Evolutionary conservation across 2,113 vertebrate genomes (phyloP).

Genomic region (Cricetomys ansorgei): DNA sequence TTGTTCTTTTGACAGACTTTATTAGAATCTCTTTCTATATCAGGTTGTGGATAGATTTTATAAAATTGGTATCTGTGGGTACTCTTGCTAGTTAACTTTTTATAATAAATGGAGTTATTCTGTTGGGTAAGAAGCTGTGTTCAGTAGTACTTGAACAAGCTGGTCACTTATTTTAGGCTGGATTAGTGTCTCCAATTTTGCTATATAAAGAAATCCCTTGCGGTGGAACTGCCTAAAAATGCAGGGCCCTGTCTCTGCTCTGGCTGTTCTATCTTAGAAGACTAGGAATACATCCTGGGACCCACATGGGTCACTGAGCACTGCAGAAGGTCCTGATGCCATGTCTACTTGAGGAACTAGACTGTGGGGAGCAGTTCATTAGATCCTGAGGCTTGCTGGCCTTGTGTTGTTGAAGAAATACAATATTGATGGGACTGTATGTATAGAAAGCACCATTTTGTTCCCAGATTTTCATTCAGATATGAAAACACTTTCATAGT

Average conservation of each 20-base stretch:
- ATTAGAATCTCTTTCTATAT: not conserved
- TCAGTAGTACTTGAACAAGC: conserved; percentile 64
- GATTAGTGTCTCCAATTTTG: not conserved
- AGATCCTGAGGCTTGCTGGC: not conserved
- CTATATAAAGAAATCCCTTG: not conserved
- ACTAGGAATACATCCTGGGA: not conserved
- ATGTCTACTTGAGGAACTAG: rapidly evolving
- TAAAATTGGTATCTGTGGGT: conserved; percentile 56
- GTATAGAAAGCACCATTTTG: not conserved
- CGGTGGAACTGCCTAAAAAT: not conserved
- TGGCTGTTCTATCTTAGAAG: not conserved
- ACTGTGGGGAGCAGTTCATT: not conserved
- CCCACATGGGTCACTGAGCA: not conserved
- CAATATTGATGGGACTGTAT: not conserved
- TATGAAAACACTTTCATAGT: conserved; percentile 3
- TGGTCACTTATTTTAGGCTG: conserved; percentile 76
- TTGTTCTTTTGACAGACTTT: not conserved
- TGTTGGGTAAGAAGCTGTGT: conserved; percentile 25
- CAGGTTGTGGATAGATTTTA: not conserved
- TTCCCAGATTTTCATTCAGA: conserved; percentile 24
- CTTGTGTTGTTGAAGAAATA: not conserved
- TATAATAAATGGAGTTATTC: conserved; percentile 75
- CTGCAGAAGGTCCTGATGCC: not conserved
- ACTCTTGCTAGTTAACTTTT: conserved; percentile 55
- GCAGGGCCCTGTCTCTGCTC: not conserved